Evolutionary conservation across 2,888 invertebrate species (phyloP).

Genomic region (Volucella bombylans): DNA sequence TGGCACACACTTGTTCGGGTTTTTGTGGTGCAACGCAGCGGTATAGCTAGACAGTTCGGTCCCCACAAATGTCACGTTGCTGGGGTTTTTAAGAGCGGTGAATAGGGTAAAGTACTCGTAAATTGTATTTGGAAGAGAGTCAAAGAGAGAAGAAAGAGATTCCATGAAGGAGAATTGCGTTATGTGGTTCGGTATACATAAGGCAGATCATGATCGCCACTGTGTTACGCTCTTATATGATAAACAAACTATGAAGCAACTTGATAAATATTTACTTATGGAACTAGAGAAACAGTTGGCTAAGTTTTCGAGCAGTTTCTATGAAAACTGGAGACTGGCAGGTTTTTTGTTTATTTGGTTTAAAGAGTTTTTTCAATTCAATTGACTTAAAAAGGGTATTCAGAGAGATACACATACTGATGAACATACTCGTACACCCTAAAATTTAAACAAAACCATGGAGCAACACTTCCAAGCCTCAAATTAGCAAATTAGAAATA

Average conservation of each 20-base stretch:
- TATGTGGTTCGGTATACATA: background rate
- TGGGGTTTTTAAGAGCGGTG: conserved; percentile 21
- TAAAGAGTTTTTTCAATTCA: too few relatives aligned
- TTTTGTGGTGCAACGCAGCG: background rate
- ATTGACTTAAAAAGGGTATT: too few relatives aligned
- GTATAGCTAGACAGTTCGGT: conserved; percentile 60
- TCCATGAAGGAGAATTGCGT: conserved; percentile 12
- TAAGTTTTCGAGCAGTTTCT: conserved; percentile 6
- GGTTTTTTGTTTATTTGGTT: conserved; percentile 12
- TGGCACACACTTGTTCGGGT: conserved; percentile 17
- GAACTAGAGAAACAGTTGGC: conserved; percentile 1
- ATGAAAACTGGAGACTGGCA: conserved; percentile 33
- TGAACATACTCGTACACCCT: too few relatives aligned
- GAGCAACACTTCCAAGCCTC: too few relatives aligned
- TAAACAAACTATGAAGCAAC: background rate
- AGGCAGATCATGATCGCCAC: conserved; percentile 34
- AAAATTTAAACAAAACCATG: too few relatives aligned
- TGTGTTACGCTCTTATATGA: conserved; percentile 39
- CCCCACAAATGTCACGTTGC: conserved; percentile 22
- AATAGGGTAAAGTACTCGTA: background rate
- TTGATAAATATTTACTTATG: conserved; percentile 59
- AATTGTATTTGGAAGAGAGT: conserved; percentile 20
- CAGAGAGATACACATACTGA: too few relatives aligned
- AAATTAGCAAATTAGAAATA: too few relatives aligned
- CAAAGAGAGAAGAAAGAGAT: conserved; percentile 23